Evolutionary conservation across 2,888 invertebrate species (phyloP).

Genomic region (Habrosyne pyritoides): DNA sequence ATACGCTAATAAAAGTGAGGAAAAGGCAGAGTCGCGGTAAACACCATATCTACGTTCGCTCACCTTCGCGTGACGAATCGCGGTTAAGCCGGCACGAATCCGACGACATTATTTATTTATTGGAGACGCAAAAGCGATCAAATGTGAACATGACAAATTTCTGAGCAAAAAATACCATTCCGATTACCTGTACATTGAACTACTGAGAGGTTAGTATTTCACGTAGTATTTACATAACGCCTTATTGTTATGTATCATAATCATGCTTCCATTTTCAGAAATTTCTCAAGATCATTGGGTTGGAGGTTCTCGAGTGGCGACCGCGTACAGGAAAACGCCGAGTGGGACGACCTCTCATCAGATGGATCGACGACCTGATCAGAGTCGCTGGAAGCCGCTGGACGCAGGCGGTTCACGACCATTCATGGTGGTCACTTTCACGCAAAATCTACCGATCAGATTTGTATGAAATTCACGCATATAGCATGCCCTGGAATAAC

Average conservation of each 20-base stretch:
- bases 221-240: background rate
- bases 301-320: too few relatives aligned
- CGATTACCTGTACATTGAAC: slow-evolving; percentile 2
- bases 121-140: slow-evolving; percentile 32
- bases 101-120: slow-evolving; percentile 42
- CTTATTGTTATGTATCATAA: background rate
- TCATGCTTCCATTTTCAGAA: too few relatives aligned
- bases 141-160: slow-evolving; percentile 16
- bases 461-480: too few relatives aligned
- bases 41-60: background rate
- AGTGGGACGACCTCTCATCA: too few relatives aligned
- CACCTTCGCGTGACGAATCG: slow-evolving; percentile 35
- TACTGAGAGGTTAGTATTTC: background rate
- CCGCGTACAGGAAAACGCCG: too few relatives aligned
- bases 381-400: too few relatives aligned
- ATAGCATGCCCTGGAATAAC: too few relatives aligned
- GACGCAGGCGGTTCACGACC: too few relatives aligned
- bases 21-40: slow-evolving; percentile 14
- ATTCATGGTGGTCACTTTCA: too few relatives aligned
- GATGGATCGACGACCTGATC: too few relatives aligned
- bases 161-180: background rate
- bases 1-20: background rate
- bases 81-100: slow-evolving; percentile 30
- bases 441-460: too few relatives aligned
- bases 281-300: too few relatives aligned